A percentile compares a stretch with the other conserved stretches of the same genome.
Evolutionary conservation across 2,888 invertebrate species (phyloP).

Genomic region (Eristalinus sepulchralis): DNA sequence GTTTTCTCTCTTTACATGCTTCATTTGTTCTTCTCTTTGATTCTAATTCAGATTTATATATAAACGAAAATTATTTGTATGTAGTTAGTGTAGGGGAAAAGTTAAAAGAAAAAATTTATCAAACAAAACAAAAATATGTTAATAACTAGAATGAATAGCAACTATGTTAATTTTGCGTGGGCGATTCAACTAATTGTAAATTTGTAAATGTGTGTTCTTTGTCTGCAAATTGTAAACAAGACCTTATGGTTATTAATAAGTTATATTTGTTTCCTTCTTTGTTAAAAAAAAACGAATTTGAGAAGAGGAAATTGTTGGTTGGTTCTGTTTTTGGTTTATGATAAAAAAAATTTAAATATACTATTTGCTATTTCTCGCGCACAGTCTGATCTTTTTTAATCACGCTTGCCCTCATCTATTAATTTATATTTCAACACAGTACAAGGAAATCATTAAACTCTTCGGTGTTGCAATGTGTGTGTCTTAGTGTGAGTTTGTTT

Average conservation of each 20-base stretch:
- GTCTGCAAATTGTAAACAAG: not conserved
- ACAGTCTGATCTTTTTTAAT: slow-evolving; percentile 52
- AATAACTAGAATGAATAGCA: slow-evolving; percentile 37
- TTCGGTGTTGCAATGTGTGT: slow-evolving; percentile 31
- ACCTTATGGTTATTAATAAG: not conserved
- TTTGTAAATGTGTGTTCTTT: not conserved
- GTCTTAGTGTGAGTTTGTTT: not conserved
- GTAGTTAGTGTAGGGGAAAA: not conserved
- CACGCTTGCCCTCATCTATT: not conserved
- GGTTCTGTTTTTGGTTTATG: not conserved
- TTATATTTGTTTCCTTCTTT: not conserved
- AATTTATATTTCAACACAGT: slow-evolving; percentile 18
- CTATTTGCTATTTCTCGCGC: slow-evolving; percentile 47
- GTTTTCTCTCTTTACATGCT: slow-evolving; percentile 50
- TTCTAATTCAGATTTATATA: slow-evolving; percentile 60
- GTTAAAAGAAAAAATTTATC: slow-evolving; percentile 4
- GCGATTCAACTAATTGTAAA: slow-evolving; percentile 1
- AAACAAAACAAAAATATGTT: not conserved
- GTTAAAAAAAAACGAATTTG: not conserved
- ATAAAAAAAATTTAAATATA: slow-evolving; percentile 36
- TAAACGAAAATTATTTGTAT: slow-evolving; percentile 21
- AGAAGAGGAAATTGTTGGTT: not conserved
- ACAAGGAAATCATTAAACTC: slow-evolving; percentile 43
- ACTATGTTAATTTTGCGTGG: slow-evolving; percentile 25
- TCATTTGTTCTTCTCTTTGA: slow-evolving; percentile 29